Conservation (phyloP, 1,140 invertebrate genomes). For the Saccostrea cuccullata region DNA sequence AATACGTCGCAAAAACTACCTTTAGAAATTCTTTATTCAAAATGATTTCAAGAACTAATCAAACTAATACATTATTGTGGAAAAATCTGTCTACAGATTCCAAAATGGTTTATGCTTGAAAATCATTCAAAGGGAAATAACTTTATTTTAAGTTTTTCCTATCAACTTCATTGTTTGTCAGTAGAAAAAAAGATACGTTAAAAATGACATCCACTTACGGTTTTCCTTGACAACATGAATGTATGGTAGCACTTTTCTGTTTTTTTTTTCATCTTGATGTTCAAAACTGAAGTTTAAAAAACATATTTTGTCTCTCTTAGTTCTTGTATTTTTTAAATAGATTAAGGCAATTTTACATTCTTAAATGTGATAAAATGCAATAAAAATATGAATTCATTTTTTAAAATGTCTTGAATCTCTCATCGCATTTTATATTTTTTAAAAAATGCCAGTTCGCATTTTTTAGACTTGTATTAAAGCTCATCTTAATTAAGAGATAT, state of each 20-base stretch:
- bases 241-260: not conserved
- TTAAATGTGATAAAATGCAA: not conserved
- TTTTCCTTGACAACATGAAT: too few species aligned
- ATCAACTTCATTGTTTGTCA: too few species aligned
- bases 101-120: too few species aligned
- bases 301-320: not conserved
- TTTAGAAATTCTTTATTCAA: too few species aligned
- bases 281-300: not conserved
- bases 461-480: not conserved
- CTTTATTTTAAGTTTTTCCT: too few species aligned
- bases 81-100: too few species aligned
- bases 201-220: too few species aligned
- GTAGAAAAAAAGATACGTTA: too few species aligned
- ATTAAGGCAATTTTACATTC: not conserved
- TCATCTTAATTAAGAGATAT: constrained; percentile 31
- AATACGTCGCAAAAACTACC: too few species aligned
- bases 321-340: not conserved
- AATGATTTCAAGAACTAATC: too few species aligned
- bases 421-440: not conserved
- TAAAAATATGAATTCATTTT: not conserved
- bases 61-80: too few species aligned
- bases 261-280: not conserved
- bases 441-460: not conserved
- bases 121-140: too few species aligned
- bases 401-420: not conserved